Base-by-base conservation (phyloP, 1,140 invertebrate genomes). In the Hycleus cichorii region DNA sequence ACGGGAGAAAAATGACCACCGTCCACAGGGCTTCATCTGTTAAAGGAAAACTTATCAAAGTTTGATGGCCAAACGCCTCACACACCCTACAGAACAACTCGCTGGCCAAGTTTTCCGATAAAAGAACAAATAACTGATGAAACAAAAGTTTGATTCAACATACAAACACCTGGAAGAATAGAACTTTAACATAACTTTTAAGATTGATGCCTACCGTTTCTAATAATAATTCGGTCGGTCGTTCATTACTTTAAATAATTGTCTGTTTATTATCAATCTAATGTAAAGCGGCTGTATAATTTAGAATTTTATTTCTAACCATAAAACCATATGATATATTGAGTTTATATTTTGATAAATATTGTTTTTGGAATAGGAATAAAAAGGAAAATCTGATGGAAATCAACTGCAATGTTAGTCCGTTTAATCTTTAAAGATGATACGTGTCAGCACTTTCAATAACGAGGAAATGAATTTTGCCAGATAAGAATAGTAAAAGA, bases 1-100 rank as follows among this genome's bases (percentile, higher is more conserved):
- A 74, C 65, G 71, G 70, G 72, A 73, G 73, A 77, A 77, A 77
- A 77, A 77, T 77, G 74, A 77, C 76, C 75, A 70, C 70, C 74
- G 73, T 76, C 71, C 73, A 71, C 60, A 47, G 51, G 49, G 63
- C 60, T 65, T 65, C 68, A 62, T 65, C 63, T 57, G 55, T 55
- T 47, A 64, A 63, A 62, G 64, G 64, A 57, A 69, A 73, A 73
- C 72, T 73, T 72, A 73, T 73, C 70, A 73, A 73, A 73, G 55
- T 73, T 73, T 73, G 72, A 73, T 73, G 69, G 64, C 63, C 64
- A 59, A 54, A 64, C 64, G 18, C 60, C 52, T 9, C 40, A n/a
- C 39, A 6, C 6, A 39, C 39, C 6, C 39, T 1, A 39, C 2
- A 10, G 9, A n/a, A 10, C 40, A 8, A 65, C 65, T 67, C 64